Evolutionary conservation across 2,888 invertebrate genomes (phyloP).

Genomic region (Strigamia transsilvanica): DNA sequence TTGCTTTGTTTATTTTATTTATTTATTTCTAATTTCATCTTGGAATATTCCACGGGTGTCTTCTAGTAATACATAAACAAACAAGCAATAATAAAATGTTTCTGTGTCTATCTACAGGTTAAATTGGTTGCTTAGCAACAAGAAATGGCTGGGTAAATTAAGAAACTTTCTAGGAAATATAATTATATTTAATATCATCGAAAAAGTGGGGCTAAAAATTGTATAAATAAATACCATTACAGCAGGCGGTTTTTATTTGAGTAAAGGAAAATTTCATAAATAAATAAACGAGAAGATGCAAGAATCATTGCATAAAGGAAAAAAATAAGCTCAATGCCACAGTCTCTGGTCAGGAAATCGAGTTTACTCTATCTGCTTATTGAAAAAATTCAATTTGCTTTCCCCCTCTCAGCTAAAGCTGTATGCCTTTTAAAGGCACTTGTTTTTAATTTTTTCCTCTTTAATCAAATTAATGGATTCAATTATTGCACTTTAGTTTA

Average conservation of each 20-base stretch:
- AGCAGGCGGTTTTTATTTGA: no score
- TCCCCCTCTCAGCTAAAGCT: neutral
- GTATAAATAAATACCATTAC: no score
- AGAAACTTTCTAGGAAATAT: no score
- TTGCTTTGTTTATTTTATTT: no score
- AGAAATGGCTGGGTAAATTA: neutral
- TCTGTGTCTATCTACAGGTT: neutral
- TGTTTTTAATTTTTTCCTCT: neutral
- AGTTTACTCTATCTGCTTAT: constrained; percentile 7
- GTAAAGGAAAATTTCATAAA: no score
- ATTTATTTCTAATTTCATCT: no score
- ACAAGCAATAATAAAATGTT: no score
- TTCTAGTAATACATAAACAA: no score
- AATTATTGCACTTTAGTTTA: neutral
- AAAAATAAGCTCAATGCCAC: neutral
- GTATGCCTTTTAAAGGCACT: neutral
- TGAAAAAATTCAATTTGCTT: constrained; percentile 22
- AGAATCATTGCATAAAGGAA: neutral
- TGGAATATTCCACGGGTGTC: no score
- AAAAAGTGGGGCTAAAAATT: no score
- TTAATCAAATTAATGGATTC: neutral
- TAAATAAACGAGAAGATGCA: neutral
- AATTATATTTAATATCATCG: no score
- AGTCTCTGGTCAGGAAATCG: constrained; percentile 34
- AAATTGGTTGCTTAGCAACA: neutral